Base-by-base conservation (phyloP, 1,140 invertebrate genomes). In the Thaumetopoea pityocampa region DNA sequence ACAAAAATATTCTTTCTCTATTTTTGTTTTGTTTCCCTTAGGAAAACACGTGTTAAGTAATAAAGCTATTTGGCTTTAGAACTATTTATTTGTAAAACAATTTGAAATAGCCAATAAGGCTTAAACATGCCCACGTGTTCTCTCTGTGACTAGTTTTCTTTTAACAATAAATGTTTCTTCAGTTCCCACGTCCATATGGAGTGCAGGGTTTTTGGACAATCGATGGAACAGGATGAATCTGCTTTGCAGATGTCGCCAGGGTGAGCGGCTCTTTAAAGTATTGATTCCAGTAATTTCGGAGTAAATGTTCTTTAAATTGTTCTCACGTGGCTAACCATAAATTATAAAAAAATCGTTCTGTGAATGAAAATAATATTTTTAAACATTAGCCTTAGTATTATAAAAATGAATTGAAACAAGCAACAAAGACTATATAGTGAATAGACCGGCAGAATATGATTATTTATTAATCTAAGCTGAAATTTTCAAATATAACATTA, bases 181-280 rank as follows among this genome's bases (percentile, higher is more conserved):
- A 32, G 63, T 76, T 76, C 67, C 68, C 69, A 73, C 73, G 69
- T 68, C 57, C 73, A 78, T 71, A 45, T 80, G 78, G 51, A 51
- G 50, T 57, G 64, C 62, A 72, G 67, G 62, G 68, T n/a, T 76
- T 83, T 79, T 80, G 62, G 79, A 58, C 63, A 71, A 69, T 63
- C 43, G 50, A 47, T 54, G 56, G 47, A 47, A 38, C 32, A 50
- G 46, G 42, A 49, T 54, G 64, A 66, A 74, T 78, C 67, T 78
- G 77, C 51, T 37, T 48, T 66, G 69, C 77, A 81, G 65, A 77
- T 81, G 77, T 68, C 44, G 63, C 51, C 51, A 45, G 50, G 37
- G 28, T 46, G 12, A 37, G 49, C 65, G 59, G 62, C 38, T 27
- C 29, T 40, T 59, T 62, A 56, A 68, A 68, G 57, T 45, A 54